These are phyloP conservation scores for Styela clava DNA, from an alignment of 23 tunicate genomes.

Conservation along the genomic window DNA sequence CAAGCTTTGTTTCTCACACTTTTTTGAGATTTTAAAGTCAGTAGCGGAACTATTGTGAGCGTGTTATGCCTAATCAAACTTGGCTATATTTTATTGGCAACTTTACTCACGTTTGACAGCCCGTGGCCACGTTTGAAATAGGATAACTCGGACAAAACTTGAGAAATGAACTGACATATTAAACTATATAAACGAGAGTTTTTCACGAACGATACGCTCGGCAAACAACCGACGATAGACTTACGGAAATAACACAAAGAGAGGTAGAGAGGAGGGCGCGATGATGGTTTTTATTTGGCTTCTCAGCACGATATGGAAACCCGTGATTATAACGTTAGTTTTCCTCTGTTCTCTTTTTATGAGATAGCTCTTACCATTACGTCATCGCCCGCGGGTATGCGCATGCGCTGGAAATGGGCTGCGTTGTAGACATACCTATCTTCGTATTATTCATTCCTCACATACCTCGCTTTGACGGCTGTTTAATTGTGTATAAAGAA, in stretches of 20 bases:
- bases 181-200: neutral
- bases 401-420: constrained; percentile 78
- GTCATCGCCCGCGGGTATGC: constrained; percentile 67
- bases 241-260: constrained; percentile 1
- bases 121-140: neutral
- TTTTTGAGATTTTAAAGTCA: neutral
- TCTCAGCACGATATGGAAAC: neutral
- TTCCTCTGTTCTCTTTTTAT: neutral
- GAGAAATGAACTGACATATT: neutral
- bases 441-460: constrained; percentile 77
- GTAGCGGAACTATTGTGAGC: neutral
- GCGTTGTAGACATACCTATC: constrained; percentile 75
- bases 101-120: neutral
- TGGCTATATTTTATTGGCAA: neutral
- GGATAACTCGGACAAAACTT: neutral
- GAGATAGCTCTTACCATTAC: constrained; percentile 45
- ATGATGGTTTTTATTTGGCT: constrained; percentile 11
- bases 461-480: constrained; percentile 56
- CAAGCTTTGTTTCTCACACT: neutral
- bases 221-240: constrained; percentile 19
- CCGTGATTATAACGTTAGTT: constrained; percentile 18
- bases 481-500: constrained; percentile 2
- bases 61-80: neutral
- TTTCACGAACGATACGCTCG: constrained; percentile 12
- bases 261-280: constrained; percentile 6